Evolutionary conservation across 2,888 invertebrate genomes (phyloP).

Genomic region (Caenorhabditis uteleia): DNA sequence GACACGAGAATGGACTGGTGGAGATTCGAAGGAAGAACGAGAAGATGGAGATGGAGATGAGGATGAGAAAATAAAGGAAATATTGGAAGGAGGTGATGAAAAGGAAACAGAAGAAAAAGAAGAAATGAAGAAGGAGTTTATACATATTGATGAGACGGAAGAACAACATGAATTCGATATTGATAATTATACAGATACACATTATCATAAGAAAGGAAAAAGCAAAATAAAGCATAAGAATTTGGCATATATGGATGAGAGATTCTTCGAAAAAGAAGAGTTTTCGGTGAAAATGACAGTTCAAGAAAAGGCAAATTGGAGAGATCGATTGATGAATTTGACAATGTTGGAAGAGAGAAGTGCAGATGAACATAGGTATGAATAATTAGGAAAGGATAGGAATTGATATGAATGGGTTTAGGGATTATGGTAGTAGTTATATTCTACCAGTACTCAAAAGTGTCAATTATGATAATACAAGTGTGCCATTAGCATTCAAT

Average conservation of each 20-base stretch:
- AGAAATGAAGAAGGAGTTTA: too few species aligned
- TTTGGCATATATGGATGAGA: conserved; percentile 29
- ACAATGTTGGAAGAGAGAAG: conserved; percentile 23
- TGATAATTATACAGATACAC: too few species aligned
- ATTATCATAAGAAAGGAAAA: too few species aligned
- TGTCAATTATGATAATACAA: conserved; percentile 65
- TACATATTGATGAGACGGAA: too few species aligned
- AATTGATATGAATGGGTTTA: too few species aligned
- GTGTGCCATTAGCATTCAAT: conserved; percentile 62
- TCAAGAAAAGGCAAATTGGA: conserved; percentile 18
- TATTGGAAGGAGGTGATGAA: conserved; percentile 17
- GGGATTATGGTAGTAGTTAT: conserved; percentile 66
- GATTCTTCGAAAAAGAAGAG: conserved; percentile 36
- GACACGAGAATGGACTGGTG: conserved; percentile 13
- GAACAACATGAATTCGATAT: too few species aligned
- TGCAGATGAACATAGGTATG: conserved; percentile 21
- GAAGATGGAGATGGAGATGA: conserved; percentile 8
- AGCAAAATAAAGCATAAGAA: conserved; percentile 19
- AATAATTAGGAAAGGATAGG: too few species aligned
- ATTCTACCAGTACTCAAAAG: conserved; percentile 61
- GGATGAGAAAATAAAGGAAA: too few species aligned
- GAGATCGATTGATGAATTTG: conserved; percentile 25
- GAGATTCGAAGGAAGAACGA: conserved; percentile 20
- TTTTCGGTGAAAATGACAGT: conserved; percentile 17
- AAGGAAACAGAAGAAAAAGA: conserved; percentile 5